phyloP scores from a whole-genome alignment of 2,888 invertebrate genomes.

The Orthonevra nobilis region DNA sequence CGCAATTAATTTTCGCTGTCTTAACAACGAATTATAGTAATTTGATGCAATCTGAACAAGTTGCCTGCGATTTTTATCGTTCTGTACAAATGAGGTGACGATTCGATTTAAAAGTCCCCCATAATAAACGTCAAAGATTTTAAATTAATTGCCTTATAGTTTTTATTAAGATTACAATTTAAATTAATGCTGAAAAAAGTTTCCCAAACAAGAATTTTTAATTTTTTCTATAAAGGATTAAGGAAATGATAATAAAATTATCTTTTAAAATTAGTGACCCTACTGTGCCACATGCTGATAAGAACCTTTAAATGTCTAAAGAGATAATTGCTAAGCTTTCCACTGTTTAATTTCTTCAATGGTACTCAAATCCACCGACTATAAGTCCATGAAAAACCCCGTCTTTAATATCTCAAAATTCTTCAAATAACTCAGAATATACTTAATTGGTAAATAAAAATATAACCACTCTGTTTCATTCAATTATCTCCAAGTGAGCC shows the following conservation, averaged over 20 bases:
- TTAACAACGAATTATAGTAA: too few relatives aligned
- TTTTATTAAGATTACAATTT: too few relatives aligned
- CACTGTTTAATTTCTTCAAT: constrained; percentile 5
- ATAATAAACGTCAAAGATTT: too few relatives aligned
- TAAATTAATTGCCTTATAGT: too few relatives aligned
- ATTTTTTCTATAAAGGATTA: background rate
- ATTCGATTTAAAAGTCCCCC: too few relatives aligned
- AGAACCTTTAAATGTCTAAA: constrained; percentile 14
- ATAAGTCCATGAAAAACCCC: constrained; percentile 16
- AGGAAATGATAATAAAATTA: background rate
- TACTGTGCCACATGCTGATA: constrained; percentile 39
- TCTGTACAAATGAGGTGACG: too few relatives aligned
- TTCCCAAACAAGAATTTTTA: too few relatives aligned
- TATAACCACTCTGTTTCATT: constrained; percentile 48
- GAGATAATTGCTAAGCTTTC: constrained; percentile 32
- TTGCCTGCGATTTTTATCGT: too few relatives aligned
- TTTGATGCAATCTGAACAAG: too few relatives aligned
- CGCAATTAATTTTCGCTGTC: too few relatives aligned
- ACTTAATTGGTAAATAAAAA: constrained; percentile 64
- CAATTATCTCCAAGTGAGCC: constrained; percentile 50
- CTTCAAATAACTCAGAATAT: constrained; percentile 53
- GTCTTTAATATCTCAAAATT: constrained; percentile 50
- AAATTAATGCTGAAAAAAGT: too few relatives aligned
- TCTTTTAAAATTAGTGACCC: background rate
- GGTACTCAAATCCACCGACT: constrained; percentile 2